Conservation (phyloP, 2,888 invertebrate genomes). For the Agrochola lota region DNA sequence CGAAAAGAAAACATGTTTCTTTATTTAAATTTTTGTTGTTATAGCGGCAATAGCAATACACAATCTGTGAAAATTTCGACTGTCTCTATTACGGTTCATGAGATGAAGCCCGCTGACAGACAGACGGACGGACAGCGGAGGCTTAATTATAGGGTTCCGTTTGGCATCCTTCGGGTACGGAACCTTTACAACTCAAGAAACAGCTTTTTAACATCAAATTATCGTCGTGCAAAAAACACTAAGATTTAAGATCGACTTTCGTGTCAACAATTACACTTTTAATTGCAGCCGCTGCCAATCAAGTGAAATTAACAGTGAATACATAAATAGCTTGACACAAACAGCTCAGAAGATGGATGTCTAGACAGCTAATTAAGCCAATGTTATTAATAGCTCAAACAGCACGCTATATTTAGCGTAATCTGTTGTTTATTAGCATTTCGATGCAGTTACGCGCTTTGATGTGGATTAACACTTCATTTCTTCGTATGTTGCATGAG, state of each 20-base stretch:
- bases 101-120: too few relatives aligned
- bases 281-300: conserved; percentile 35
- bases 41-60: too few relatives aligned
- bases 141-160: too few relatives aligned
- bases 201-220: background rate
- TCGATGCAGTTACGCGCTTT: conserved; percentile 44
- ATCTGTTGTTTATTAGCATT: conserved; percentile 35
- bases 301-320: conserved; percentile 56
- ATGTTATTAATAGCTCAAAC: conserved; percentile 57
- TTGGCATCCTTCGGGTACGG: too few relatives aligned
- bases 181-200: background rate
- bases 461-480: conserved; percentile 34
- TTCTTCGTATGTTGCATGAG: conserved; percentile 30
- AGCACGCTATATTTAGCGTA: conserved; percentile 47
- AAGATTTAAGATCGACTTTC: conserved; percentile 16
- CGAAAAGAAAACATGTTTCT: too few relatives aligned
- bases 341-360: conserved; percentile 62
- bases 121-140: too few relatives aligned
- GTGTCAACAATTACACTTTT: background rate
- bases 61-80: too few relatives aligned
- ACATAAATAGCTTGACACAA: conserved; percentile 42
- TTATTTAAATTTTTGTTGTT: too few relatives aligned
- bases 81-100: too few relatives aligned
- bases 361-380: conserved; percentile 66
- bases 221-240: background rate